Percentiles rank a stretch among this genome's conserved stretches.
Evolutionary conservation across 2,888 invertebrate genomes (phyloP).

Genomic region (Biston betularia): DNA sequence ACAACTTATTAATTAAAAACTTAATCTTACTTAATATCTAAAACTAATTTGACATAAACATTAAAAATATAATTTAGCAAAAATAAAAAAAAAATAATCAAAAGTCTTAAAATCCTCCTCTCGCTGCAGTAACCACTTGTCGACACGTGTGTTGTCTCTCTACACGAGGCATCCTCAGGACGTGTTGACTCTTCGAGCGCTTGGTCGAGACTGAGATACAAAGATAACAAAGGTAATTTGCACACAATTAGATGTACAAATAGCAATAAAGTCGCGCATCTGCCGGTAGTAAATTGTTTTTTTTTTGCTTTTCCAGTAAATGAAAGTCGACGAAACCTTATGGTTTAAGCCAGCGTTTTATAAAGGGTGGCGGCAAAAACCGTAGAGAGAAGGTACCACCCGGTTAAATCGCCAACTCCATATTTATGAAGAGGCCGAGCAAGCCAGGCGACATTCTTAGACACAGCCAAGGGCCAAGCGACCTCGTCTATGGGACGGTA

Average conservation of each 20-base stretch:
- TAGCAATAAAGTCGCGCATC: slow-evolving; percentile 5
- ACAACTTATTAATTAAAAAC: too few relatives aligned
- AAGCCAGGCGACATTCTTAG: slow-evolving; percentile 77
- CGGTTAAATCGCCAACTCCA: slow-evolving; percentile 77
- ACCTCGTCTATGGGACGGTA: slow-evolving; percentile 46
- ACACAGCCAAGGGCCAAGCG: slow-evolving; percentile 48
- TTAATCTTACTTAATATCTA: too few relatives aligned
- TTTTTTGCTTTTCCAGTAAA: slow-evolving; percentile 31
- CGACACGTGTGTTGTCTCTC: too few relatives aligned
- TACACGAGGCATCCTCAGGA: too few relatives aligned
- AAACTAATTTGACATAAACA: too few relatives aligned
- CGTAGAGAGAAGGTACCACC: slow-evolving; percentile 54
- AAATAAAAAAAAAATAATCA: too few relatives aligned
- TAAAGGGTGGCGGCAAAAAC: slow-evolving; percentile 65
- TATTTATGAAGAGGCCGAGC: slow-evolving; percentile 76
- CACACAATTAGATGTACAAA: slow-evolving; percentile 32
- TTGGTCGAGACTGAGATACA: too few relatives aligned
- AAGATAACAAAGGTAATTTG: slow-evolving; percentile 11
- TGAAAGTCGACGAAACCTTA: slow-evolving; percentile 47
- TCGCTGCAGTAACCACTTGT: too few relatives aligned
- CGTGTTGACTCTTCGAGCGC: too few relatives aligned
- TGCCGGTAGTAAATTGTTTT: slow-evolving; percentile 29
- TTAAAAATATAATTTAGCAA: too few relatives aligned
- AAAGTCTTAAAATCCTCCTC: too few relatives aligned
- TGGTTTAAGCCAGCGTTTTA: slow-evolving; percentile 55